Conservation (phyloP, 2,113 vertebrate genomes). For the Tupaia tana region DNA sequence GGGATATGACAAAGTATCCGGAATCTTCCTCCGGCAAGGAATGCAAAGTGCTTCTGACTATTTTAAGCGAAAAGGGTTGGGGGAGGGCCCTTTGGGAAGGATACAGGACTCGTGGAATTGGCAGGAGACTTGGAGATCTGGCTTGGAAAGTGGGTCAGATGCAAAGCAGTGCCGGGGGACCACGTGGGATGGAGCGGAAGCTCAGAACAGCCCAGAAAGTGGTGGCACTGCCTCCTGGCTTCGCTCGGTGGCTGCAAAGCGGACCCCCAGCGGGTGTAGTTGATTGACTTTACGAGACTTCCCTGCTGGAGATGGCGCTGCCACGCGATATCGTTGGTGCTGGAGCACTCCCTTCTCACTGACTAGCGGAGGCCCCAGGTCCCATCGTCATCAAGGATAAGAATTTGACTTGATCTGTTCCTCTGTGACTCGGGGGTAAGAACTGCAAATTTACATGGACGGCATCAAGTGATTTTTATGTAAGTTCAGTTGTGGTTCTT, state of each 20-base stretch:
- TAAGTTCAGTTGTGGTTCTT: background rate
- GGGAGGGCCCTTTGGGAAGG: background rate
- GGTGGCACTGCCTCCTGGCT: background rate
- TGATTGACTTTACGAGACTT: background rate
- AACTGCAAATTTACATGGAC: background rate
- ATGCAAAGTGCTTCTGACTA: background rate
- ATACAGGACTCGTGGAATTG: background rate
- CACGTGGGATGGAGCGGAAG: background rate
- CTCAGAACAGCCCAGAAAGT: too few species aligned
- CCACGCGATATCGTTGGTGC: background rate
- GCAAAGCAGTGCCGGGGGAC: background rate
- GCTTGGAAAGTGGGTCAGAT: slow-evolving; percentile 16
- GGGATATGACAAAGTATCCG: slow-evolving; percentile 14
- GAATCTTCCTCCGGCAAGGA: background rate
- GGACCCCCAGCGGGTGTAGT: too few species aligned
- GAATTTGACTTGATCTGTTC: background rate
- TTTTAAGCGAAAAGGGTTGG: background rate
- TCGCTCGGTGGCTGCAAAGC: background rate
- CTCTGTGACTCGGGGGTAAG: background rate
- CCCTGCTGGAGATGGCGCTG: background rate
- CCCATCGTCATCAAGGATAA: background rate
- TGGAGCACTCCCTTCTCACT: background rate
- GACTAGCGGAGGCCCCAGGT: background rate
- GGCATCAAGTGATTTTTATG: background rate
- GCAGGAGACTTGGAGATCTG: background rate